Evolutionary conservation across 2,888 invertebrate species (phyloP), one percentile per base, ranked within the genome.

Genomic region (Amblyteles armatorius): DNA sequence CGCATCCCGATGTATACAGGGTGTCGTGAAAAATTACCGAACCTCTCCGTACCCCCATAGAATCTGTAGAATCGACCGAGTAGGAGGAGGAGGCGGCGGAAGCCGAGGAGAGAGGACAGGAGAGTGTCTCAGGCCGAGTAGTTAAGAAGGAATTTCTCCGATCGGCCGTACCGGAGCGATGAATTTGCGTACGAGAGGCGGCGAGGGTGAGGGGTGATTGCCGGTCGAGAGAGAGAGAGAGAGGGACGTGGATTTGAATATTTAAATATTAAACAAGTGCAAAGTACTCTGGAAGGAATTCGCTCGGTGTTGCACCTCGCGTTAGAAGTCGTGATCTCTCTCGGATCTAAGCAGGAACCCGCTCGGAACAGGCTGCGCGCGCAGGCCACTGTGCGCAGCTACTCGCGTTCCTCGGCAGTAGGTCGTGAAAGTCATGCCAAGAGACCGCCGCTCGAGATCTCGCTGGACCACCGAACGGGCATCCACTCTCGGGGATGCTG

Each of bases 11-110:
- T 73, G 80, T 68, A 84, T 83, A 86, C 82, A 83, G 79, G 86
- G 85, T 85, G 86, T 87, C 85, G 83, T 85, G 83, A 87, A 88
- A 86, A 85, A 87, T 87, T 85, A 82, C 74, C 72, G 22, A 63
- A 60, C 77, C 77, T 36, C 65, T 16, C 40, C 67, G 29, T 36
- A 36, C n/a, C 63, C 13, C 63, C 19, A 9, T 40, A 67, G 67
- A n/a, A 40, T 40, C 40, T 7, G 40, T 11, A 67, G n/a, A 67
- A 67, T 19, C 52, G 16, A 22, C 13, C 55, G 57, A 11, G 44
- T 16, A 44, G 13, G 16, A 4, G 44, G 44, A 44, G 44, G 40
- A 40, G 7, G 40, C 11, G 1, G 40, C 40, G 40, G 9, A 11
- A 40, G 40, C 40, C 40, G 40, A 9, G 2, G 11, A 9, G 40